Evolutionary conservation across 2,888 invertebrate species (phyloP).

Genomic region (Hedychridium roseum): DNA sequence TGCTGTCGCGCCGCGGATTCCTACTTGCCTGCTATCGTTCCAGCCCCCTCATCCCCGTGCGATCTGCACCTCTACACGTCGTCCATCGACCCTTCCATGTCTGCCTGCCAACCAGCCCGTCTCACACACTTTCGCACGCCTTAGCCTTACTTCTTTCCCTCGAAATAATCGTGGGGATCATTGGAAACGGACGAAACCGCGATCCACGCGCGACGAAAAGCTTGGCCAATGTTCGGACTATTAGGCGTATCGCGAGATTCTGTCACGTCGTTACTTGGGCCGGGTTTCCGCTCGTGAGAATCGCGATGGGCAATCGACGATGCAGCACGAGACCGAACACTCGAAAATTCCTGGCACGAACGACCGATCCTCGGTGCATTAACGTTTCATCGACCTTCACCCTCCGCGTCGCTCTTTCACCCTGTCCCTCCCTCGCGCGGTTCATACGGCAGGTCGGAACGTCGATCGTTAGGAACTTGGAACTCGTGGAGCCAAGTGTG

Average conservation of each 20-base stretch:
- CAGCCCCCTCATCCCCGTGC: constrained; percentile 25
- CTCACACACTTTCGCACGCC: constrained; percentile 17
- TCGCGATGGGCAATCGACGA: constrained; percentile 28
- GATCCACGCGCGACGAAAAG: too few species aligned
- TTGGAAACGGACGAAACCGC: too few species aligned
- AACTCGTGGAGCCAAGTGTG: constrained; percentile 36
- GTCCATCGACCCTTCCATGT: constrained; percentile 18
- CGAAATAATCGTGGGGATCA: too few species aligned
- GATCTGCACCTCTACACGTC: constrained; percentile 50
- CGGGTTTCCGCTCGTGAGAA: too few species aligned
- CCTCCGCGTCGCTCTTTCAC: too few species aligned
- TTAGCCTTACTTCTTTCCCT: constrained; percentile 4
- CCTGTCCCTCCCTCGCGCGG: too few species aligned
- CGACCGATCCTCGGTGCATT: constrained; percentile 46
- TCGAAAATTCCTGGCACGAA: constrained; percentile 48
- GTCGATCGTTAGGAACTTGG: constrained; percentile 51
- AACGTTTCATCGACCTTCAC: constrained; percentile 55
- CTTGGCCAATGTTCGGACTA: too few species aligned
- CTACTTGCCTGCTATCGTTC: constrained; percentile 38
- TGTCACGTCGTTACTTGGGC: too few species aligned
- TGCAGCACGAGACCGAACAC: constrained; percentile 29
- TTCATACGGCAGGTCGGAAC: constrained; percentile 42
- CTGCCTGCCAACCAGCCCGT: constrained; percentile 9
- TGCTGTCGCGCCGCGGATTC: constrained; percentile 53
- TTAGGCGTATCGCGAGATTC: too few species aligned